Base-by-base conservation (phyloP, 2,113 vertebrate genomes). In the Engystomops pustulosus region DNA sequence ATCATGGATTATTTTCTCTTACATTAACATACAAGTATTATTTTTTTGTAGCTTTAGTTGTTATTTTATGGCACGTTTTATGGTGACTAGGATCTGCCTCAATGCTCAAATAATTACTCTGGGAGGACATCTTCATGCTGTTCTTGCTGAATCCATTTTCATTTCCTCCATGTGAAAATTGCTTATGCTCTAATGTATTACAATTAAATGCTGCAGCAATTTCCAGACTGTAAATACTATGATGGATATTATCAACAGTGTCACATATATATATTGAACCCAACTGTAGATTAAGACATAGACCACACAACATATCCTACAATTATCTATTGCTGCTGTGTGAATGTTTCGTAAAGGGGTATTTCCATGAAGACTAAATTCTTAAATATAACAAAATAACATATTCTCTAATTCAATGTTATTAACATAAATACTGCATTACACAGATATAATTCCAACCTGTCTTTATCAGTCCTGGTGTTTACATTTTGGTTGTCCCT, bases 111-210 rank as follows among this genome's bases (percentile, higher is more conserved):
- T 65, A 65, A 65, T 14, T 60, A 15, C 32, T 65, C 15, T 65
- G 60, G 32, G 32, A 65, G 15, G 4, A 14, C 60, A 65, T 6
- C 18, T 69, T 69, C 65, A 32, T 34, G 17, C 34, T 36, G 65
- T 11, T n/a, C 65, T 7, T 69, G 32, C 65, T 38, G 32, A 38
- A 18, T 69, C 65, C 34, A 69, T 69, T 69, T 69, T 36, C 65
- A 69, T 17, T 69, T 18, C 34, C 34, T 36, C 2, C 2, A 38
- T n/a, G 65, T 36, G 65, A n/a, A 69, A 69, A 69, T 3, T 38
- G 65, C 34, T 38, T 20, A 36, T 38, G 34, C 34, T 17, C 4
- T 69, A n/a, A 69, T 36, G 18, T n/a, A 69, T 38, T 38, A 69
- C 32, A 38, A 38, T 38, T 17, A 69, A 69, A 69, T 69, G 65